phyloP scores from a whole-genome alignment of 2,797 vertebrate genomes.

The Tokudaia tokunoshimensis region DNA sequence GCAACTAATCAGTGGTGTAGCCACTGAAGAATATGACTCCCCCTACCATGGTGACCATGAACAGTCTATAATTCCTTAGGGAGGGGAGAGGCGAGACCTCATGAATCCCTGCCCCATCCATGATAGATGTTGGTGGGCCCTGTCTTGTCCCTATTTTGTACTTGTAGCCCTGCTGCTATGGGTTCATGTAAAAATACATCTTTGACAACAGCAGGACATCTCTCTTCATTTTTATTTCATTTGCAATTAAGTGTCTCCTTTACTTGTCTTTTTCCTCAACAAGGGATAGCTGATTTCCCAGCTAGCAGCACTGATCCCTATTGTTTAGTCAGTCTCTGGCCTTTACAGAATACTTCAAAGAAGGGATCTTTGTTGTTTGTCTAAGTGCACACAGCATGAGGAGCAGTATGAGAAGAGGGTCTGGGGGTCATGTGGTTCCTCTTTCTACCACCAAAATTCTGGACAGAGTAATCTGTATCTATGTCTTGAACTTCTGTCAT shows the following conservation, averaged over 20 bases:
- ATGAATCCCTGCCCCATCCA: not conserved
- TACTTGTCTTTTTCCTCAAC: not conserved
- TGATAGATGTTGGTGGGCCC: not conserved
- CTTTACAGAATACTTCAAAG: not conserved
- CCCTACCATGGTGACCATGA: not conserved
- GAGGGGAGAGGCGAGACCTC: not conserved
- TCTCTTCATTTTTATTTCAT: not conserved
- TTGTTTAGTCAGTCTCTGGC: not conserved
- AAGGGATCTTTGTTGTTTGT: slow-evolving; percentile 24
- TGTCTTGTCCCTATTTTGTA: not conserved
- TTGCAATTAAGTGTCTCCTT: slow-evolving; percentile 9
- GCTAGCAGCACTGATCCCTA: not conserved
- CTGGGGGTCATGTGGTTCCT: not conserved
- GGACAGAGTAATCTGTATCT: not conserved
- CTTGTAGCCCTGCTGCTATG: not conserved
- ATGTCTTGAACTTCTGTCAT: not conserved
- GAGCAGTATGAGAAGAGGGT: not conserved
- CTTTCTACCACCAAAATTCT: not conserved
- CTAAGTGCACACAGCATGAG: not conserved
- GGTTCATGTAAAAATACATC: not conserved
- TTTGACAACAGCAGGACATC: not conserved
- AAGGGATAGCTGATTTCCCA: not conserved
- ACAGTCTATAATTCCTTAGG: not conserved
- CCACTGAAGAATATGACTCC: not conserved
- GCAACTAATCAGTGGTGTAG: not conserved